Evolutionary conservation across 2,113 vertebrate genomes (phyloP), one percentile per base, ranked within the genome.

Genomic region (Microtus pennsylvanicus): DNA sequence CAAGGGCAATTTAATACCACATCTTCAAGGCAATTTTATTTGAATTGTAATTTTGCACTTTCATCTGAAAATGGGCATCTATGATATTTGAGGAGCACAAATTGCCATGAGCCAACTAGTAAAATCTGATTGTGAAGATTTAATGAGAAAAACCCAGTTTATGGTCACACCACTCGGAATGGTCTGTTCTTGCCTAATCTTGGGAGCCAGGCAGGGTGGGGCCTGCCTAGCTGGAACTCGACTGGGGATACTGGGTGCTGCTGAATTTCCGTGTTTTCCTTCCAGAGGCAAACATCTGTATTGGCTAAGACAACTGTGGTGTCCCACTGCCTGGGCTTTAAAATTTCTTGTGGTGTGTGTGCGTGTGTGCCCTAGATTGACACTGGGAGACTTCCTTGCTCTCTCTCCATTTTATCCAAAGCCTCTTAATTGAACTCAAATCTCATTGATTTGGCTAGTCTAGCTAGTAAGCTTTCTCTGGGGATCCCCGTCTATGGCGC

Each of bases 1-100:
- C 90, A 89, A 96, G 93, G 89, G 82, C 93, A 96, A 93, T 95
- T 97, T 97, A 95, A 96, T 94, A 50, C 8, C 21, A 2, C 82
- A 92, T 96, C 86, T 95, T 96, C 92, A 82, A 93, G 96, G 95
- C 96, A 86, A 96, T 97, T 97, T 97, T 90, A 90, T 96, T 97
- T 97, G 94, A 94, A 97, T 96, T 95, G 93, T 96, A 94, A 93
- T 96, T 98, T 91, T 87, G 86, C 58, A 85, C 95, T 97, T 96
- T 75, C 88, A 80, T 97, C 93, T 96, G n/a, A 86, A 94, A 95
- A 87, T 65, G 89, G 70, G 75, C 88, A 91, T 76, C 52, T 61
- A 69, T 93, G 61, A 70, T 87, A 38, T 72, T 75, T 67, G 85
- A 75, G 67, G 58, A 95, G 63, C 89, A 78, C 69, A 75, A 24